These are phyloP conservation scores for Pongo pygmaeus DNA, from an alignment of 2,113 vertebrate species.

Conservation along the genomic window DNA sequence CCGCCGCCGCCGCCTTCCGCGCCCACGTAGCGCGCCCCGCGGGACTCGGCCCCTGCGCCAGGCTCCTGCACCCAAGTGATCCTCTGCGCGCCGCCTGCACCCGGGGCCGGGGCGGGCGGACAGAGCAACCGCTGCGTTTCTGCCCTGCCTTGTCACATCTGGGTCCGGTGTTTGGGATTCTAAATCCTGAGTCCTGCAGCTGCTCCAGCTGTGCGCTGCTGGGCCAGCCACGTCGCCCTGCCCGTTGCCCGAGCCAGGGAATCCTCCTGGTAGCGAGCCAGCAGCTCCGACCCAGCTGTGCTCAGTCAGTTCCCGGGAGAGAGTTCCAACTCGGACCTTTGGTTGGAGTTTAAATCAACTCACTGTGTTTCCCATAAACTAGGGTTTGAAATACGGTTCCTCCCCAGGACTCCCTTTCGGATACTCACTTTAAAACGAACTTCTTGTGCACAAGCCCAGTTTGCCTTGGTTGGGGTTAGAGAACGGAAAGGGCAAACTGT, in stretches of 20 bases:
- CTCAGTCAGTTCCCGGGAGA: background rate
- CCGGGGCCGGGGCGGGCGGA: rapidly evolving
- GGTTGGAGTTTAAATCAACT: background rate
- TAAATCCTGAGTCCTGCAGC: background rate
- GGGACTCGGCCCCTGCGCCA: background rate
- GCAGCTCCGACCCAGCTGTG: background rate
- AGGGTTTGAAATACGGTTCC: background rate
- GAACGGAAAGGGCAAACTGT: background rate
- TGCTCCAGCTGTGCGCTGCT: background rate
- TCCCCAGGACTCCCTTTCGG: background rate
- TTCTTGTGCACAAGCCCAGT: background rate
- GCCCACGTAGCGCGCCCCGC: conserved; percentile 30
- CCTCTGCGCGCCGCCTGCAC: rapidly evolving
- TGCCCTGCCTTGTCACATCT: background rate
- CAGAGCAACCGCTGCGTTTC: background rate
- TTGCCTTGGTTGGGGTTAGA: background rate
- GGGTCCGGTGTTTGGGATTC: background rate
- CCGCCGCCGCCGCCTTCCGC: conserved; percentile 35
- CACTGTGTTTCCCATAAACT: background rate
- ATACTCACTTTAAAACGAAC: background rate
- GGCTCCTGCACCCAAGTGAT: background rate
- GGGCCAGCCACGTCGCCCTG: background rate
- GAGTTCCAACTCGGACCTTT: background rate
- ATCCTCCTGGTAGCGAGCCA: background rate
- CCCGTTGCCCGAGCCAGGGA: background rate